Conservation (phyloP, 2,113 vertebrate genomes). For the Otus sunia region DNA sequence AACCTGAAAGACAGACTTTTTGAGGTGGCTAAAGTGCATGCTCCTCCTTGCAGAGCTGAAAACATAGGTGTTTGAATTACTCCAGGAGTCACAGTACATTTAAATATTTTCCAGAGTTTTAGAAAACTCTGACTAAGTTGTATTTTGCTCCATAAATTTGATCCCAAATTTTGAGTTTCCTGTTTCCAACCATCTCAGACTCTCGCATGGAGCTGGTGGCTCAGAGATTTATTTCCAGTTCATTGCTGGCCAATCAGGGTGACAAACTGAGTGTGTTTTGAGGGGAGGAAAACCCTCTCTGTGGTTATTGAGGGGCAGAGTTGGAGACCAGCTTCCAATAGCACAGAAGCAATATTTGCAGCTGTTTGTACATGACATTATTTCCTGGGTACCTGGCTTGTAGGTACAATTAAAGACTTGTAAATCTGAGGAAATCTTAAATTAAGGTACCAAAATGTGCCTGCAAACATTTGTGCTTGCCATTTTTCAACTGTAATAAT, state of each 20-base stretch:
- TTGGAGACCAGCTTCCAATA: not conserved
- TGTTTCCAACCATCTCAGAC: not conserved
- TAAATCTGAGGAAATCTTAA: conserved; percentile 43
- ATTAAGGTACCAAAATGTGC: conserved; percentile 2
- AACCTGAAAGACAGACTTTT: not conserved
- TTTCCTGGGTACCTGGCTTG: conserved; percentile 4
- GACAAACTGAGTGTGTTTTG: not conserved
- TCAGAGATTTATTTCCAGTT: not conserved
- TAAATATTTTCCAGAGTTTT: not conserved
- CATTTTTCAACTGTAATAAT: conserved; percentile 5
- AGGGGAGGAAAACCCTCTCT: not conserved
- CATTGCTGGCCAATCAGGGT: not conserved
- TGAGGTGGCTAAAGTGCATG: accelerated
- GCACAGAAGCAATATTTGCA: not conserved
- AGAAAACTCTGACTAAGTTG: not conserved
- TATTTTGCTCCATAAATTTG: not conserved
- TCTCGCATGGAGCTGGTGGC: not conserved
- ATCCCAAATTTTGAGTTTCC: not conserved
- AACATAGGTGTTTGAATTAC: not conserved
- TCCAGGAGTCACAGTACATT: not conserved
- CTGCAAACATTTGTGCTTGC: conserved; percentile 5
- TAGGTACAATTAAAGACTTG: conserved; percentile 1
- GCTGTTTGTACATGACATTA: not conserved
- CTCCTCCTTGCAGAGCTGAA: not conserved
- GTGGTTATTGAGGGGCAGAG: not conserved